A percentile compares a stretch with the other conserved stretches of the same genome.
These are phyloP conservation scores for Tauraco erythrolophus DNA, from an alignment of 2,113 vertebrate species.

Conservation along the genomic window DNA sequence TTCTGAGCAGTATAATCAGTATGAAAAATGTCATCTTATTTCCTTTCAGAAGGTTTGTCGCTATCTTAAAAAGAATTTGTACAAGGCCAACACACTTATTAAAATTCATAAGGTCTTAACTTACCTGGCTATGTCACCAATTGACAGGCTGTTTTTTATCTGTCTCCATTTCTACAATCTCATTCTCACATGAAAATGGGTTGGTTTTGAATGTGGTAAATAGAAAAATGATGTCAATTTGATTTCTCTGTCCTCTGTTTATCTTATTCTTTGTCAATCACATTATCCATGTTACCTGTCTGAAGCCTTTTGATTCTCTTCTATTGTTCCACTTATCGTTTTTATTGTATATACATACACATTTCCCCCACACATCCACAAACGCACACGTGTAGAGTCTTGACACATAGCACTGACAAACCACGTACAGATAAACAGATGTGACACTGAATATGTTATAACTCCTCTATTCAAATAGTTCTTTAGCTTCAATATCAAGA, in stretches of 20 bases:
- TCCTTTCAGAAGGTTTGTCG: slow-evolving; percentile 43
- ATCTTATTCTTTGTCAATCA: not conserved
- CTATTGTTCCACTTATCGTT: not conserved
- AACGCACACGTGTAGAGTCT: not conserved
- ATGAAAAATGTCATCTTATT: slow-evolving; percentile 23
- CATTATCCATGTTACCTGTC: not conserved
- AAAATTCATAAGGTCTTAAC: slow-evolving; percentile 56
- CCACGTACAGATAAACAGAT: not conserved
- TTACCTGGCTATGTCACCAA: slow-evolving; percentile 17
- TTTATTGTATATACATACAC: not conserved
- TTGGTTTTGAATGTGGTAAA: not conserved
- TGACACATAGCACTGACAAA: not conserved
- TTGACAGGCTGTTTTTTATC: slow-evolving; percentile 24
- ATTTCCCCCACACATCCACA: fast-evolving
- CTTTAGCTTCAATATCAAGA: not conserved
- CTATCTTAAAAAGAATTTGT: slow-evolving; percentile 46
- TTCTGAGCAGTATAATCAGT: not conserved
- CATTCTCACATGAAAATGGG: not conserved
- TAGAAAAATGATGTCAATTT: not conserved
- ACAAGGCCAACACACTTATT: not conserved
- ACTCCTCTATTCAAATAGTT: not conserved
- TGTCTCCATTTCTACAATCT: not conserved
- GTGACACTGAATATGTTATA: not conserved
- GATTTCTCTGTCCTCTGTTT: not conserved
- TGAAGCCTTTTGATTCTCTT: not conserved